A percentile compares a stretch with the other conserved stretches of the same genome.
Conservation (phyloP, 2,797 vertebrate species). For the Paguma larvata region DNA sequence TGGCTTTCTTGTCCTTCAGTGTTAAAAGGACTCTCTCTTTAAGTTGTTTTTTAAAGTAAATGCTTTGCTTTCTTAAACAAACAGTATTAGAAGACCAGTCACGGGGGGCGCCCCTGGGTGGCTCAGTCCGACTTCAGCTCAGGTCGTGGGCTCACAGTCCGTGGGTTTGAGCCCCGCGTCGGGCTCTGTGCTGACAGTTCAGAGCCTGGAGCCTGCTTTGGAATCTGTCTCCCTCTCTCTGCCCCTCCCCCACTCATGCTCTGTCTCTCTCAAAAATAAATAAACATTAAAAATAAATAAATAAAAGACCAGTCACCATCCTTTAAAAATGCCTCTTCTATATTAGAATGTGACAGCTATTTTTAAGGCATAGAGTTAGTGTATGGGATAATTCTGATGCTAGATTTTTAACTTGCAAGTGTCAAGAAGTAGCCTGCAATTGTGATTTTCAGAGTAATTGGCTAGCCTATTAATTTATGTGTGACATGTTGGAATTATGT, state of each 20-base stretch:
- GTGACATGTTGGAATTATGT: not conserved
- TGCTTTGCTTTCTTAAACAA: slow-evolving; percentile 43
- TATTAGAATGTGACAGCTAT: not conserved
- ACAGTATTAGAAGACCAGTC: slow-evolving; percentile 31
- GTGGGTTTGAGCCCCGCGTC: too few species aligned
- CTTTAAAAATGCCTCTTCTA: not conserved
- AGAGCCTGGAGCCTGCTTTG: too few species aligned
- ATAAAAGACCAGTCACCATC: slow-evolving; percentile 18
- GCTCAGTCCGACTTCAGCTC: too few species aligned
- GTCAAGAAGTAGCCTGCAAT: not conserved
- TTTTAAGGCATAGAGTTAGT: not conserved
- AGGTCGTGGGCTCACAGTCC: too few species aligned
- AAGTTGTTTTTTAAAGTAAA: not conserved
- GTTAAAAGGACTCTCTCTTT: not conserved
- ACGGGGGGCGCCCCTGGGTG: not conserved
- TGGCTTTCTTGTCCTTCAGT: not conserved
- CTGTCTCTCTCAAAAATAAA: too few species aligned
- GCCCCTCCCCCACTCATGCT: too few species aligned
- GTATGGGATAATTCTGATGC: slow-evolving; percentile 24
- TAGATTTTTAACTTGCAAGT: not conserved
- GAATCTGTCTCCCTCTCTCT: too few species aligned
- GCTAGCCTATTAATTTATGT: not conserved
- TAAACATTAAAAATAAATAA: too few species aligned
- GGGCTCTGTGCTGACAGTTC: too few species aligned
- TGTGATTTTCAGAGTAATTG: slow-evolving; percentile 23